Evolutionary conservation across 2,113 vertebrate species (phyloP).

Genomic region (Bambusicola thoracicus): DNA sequence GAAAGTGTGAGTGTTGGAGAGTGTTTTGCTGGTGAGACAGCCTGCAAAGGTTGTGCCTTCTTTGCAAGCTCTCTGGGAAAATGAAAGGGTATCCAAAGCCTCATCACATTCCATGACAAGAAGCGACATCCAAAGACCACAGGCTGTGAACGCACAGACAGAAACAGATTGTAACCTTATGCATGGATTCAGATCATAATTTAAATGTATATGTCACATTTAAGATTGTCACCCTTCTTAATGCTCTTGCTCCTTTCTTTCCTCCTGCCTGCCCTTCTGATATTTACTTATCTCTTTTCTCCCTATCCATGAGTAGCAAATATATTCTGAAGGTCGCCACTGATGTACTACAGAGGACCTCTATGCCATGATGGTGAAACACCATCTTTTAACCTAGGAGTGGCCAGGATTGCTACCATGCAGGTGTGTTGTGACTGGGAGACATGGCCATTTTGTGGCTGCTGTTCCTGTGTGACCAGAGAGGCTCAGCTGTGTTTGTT

Average conservation of each 20-base stretch:
- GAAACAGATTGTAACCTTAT: not conserved
- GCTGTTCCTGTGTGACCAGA: not conserved
- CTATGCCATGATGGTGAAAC: not conserved
- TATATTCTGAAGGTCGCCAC: not conserved
- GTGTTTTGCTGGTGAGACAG: fast-evolving
- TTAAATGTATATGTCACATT: not conserved
- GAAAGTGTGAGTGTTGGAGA: not conserved
- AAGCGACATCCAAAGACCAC: not conserved
- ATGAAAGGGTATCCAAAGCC: not conserved
- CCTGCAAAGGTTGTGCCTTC: not conserved
- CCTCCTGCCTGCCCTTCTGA: not conserved
- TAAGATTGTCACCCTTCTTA: not conserved
- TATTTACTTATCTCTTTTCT: not conserved
- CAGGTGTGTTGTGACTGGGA: fast-evolving
- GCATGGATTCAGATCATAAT: not conserved
- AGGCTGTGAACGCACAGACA: not conserved
- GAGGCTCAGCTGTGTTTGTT: not conserved
- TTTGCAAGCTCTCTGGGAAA: not conserved
- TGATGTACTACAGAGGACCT: not conserved
- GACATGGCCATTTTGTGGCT: fast-evolving
- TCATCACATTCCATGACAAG: not conserved
- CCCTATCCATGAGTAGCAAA: not conserved
- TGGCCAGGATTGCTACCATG: not conserved
- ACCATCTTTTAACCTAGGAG: not conserved
- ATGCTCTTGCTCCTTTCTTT: not conserved